Conservation (phyloP, 2,113 vertebrate genomes). For the Thamnophis sirtalis region DNA sequence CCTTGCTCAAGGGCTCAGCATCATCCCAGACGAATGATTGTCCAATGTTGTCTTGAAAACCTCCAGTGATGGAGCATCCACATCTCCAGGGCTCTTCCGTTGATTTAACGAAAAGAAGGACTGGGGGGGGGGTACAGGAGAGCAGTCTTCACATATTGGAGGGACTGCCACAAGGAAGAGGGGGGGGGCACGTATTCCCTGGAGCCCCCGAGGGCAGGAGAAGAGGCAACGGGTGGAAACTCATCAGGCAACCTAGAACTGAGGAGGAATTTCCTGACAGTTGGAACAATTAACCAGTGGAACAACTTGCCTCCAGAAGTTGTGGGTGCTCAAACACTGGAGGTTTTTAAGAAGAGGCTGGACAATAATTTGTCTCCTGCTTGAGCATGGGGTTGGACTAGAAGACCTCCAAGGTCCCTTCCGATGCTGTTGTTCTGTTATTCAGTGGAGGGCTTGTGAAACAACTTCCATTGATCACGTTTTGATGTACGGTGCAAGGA, state of each 20-base stretch:
- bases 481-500: neutral
- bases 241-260: neutral
- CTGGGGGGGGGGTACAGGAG: neutral
- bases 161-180: neutral
- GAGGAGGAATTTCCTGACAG: neutral
- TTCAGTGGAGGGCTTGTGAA: neutral
- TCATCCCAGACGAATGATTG: neutral
- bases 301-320: neutral
- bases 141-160: neutral
- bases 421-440: neutral
- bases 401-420: neutral
- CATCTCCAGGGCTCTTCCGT: neutral
- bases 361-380: neutral
- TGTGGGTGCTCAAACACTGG: neutral
- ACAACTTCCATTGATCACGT: neutral
- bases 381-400: neutral
- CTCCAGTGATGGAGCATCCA: neutral
- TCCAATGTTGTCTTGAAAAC: neutral
- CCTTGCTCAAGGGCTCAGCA: neutral
- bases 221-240: neutral
- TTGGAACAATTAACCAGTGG: neutral
- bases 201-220: too few relatives aligned
- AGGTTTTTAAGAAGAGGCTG: neutral
- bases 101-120: neutral
- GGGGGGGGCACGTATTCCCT: rapidly evolving